Percentiles rank a stretch among this genome's conserved stretches.
phyloP scores from a whole-genome alignment of 2,888 invertebrate genomes.

The Drosophila parthenogenetica region DNA sequence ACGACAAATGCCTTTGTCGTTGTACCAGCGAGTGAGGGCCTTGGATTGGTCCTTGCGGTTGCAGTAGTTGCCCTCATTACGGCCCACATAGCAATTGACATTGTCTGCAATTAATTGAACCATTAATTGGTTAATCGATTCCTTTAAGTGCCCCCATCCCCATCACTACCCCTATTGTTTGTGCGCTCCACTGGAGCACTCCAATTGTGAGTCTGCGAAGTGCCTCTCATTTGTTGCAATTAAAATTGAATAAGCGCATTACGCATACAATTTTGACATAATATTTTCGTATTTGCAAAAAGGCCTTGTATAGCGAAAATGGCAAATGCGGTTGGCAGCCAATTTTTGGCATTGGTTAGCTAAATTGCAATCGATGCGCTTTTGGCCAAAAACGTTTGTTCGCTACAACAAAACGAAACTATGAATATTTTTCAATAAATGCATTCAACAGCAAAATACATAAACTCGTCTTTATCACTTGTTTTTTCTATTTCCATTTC shows the following conservation, averaged over 20 bases:
- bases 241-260: slow-evolving; percentile 32
- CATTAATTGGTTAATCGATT: slow-evolving; percentile 46
- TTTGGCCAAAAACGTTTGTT: slow-evolving; percentile 5
- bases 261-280: slow-evolving; percentile 40
- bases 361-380: slow-evolving; percentile 10
- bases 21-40: slow-evolving; percentile 87
- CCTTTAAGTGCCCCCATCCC: slow-evolving; percentile 5
- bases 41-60: slow-evolving; percentile 76
- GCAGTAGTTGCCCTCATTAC: slow-evolving; percentile 80
- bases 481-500: not conserved
- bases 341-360: slow-evolving; percentile 46
- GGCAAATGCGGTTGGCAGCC: slow-evolving; percentile 24
- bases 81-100: slow-evolving; percentile 79
- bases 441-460: slow-evolving; percentile 1
- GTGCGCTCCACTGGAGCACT: slow-evolving; percentile 9
- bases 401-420: slow-evolving; percentile 1
- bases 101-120: slow-evolving; percentile 70
- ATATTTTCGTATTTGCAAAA: slow-evolving; percentile 35
- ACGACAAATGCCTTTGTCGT: slow-evolving; percentile 88
- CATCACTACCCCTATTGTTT: slow-evolving; percentile 3
- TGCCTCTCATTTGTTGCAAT: slow-evolving; percentile 37
- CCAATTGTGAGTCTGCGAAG: not conserved
- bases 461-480: slow-evolving; percentile 2
- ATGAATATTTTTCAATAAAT: slow-evolving; percentile 9
- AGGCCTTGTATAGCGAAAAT: slow-evolving; percentile 9